Evolutionary conservation across 2,113 vertebrate species (phyloP), one percentile per base, ranked within the genome.

Genomic region (Pholis gunnellus): DNA sequence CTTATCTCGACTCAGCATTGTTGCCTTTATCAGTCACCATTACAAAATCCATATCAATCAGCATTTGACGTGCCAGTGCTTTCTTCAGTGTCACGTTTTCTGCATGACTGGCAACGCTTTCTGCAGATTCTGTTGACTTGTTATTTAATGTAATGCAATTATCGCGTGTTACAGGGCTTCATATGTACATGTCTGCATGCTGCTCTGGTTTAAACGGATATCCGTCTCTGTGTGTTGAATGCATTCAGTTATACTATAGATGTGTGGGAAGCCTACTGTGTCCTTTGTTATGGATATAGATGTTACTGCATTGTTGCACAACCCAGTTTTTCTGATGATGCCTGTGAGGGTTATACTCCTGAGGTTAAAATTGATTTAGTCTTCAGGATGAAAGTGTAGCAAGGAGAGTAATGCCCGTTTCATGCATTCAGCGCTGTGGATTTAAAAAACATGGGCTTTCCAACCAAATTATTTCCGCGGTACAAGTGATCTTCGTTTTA

Each of bases 21-120:
- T 80, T 84, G 50, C 80, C 57, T 72, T 85, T 88, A 85, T 92
- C 91, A 65, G 87, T 80, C 59, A 44, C 48, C n/a, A 65, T 80
- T 82, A 73, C 73, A 38, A 83, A 88, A 87, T 25, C 65, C 78
- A 64, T 67, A 78, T 82, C 80, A 78, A 56, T 88, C 78, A 76
- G 46, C 34, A n/a, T 76, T 72, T 75, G 44, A 72, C 36, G 10
- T 68, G 59, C 72, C 44, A 7, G 52, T 10, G 46, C 61, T 77
- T 60, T 80, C 38, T 59, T 36, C 27, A 8, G 14, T 59, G 56
- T 79, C 60, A 81, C 31, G 20, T 84, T 78, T 0, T 25, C 25
- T 46, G 36, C 54, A 52, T 65, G 13, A 63, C 36, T 52, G 56
- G 9, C 44, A 48, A 72, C 2, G 27, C 52, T 63, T 40, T 61